A percentile compares a stretch with the other conserved stretches of the same genome.
Evolutionary conservation across 2,888 invertebrate genomes (phyloP).

Genomic region (Parnassius mnemosyne): DNA sequence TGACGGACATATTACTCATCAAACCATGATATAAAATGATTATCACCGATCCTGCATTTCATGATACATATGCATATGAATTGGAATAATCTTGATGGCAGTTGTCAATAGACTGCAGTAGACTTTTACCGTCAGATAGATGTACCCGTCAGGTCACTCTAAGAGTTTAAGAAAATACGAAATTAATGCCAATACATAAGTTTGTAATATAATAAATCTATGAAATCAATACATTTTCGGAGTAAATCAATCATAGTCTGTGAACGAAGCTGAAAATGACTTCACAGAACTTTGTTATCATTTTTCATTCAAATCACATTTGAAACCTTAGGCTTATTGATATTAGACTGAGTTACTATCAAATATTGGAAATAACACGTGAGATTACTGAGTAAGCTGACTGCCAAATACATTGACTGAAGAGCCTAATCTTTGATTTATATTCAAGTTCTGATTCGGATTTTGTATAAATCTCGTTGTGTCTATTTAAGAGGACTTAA

Average conservation of each 20-base stretch:
- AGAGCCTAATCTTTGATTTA: slow-evolving; percentile 10
- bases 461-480: no score
- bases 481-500: neutral
- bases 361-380: slow-evolving; percentile 8
- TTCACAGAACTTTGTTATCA: no score
- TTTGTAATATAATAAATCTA: neutral
- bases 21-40: no score
- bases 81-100: no score
- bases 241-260: neutral
- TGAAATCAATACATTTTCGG: neutral
- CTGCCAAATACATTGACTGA: slow-evolving; percentile 12
- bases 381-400: neutral
- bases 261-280: neutral
- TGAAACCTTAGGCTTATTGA: neutral
- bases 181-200: no score
- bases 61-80: no score
- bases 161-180: no score
- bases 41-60: no score
- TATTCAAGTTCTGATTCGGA: neutral
- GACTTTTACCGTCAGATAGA: no score
- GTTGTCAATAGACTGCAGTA: no score
- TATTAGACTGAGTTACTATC: neutral
- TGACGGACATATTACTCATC: no score
- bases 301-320: neutral
- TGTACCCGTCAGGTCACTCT: no score